Conservation (phyloP, 2,888 invertebrate genomes). For the Ferrisia virgata region DNA sequence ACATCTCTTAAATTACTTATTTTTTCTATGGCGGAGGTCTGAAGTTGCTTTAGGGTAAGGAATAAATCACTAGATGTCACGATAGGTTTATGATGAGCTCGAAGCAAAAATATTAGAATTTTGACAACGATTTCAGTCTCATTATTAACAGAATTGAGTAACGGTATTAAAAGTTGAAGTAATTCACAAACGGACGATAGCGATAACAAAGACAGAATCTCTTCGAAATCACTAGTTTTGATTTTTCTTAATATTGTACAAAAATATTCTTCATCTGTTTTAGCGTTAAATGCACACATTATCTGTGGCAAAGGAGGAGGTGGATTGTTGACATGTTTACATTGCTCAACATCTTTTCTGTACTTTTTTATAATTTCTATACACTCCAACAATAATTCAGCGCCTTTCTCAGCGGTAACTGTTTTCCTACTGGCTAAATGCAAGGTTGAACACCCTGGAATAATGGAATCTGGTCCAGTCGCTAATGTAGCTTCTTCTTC, state of each 20-base stretch:
- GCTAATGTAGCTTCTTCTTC: slow-evolving; percentile 68
- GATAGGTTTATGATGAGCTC: slow-evolving; percentile 75
- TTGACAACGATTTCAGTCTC: slow-evolving; percentile 72
- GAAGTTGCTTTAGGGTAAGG: neutral
- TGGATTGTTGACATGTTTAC: slow-evolving; percentile 51
- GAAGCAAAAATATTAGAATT: slow-evolving; percentile 71
- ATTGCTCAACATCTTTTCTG: slow-evolving; percentile 60
- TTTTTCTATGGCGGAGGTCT: neutral
- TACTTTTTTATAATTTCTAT: slow-evolving; percentile 71
- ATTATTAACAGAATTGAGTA: slow-evolving; percentile 65
- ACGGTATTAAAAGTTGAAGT: slow-evolving; percentile 65
- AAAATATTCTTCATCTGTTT: slow-evolving; percentile 74
- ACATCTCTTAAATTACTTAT: slow-evolving; percentile 6
- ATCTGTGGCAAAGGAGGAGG: slow-evolving; percentile 69
- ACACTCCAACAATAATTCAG: slow-evolving; percentile 89
- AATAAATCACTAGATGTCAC: slow-evolving; percentile 62
- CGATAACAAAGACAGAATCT: slow-evolving; percentile 80
- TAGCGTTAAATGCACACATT: slow-evolving; percentile 75
- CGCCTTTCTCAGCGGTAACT: slow-evolving; percentile 81
- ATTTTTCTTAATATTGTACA: slow-evolving; percentile 74
- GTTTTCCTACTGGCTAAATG: slow-evolving; percentile 85
- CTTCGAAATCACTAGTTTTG: slow-evolving; percentile 86
- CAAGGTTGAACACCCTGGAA: slow-evolving; percentile 60
- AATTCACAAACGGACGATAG: slow-evolving; percentile 70
- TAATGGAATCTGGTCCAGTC: slow-evolving; percentile 62